These are phyloP conservation scores for Anolis sagrei DNA, from an alignment of 2,113 vertebrate species.

Conservation along the genomic window DNA sequence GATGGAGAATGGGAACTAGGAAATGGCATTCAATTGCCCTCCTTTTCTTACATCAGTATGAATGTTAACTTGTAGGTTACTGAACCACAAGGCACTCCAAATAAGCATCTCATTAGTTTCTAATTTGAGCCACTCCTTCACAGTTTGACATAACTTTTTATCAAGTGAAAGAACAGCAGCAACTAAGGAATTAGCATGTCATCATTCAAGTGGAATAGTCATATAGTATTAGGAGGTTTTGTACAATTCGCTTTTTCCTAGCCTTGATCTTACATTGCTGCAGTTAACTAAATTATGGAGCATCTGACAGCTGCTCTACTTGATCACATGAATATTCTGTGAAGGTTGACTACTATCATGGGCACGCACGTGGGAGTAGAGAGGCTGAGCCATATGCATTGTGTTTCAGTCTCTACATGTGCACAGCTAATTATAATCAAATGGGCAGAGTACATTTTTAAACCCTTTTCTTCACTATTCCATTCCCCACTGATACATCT, in stretches of 20 bases:
- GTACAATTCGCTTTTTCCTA: conserved; percentile 34
- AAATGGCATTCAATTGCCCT: background rate
- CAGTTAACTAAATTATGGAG: conserved; percentile 55
- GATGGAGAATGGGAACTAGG: background rate
- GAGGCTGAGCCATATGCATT: conserved; percentile 57
- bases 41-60: background rate
- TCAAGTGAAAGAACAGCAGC: background rate
- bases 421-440: conserved; percentile 70
- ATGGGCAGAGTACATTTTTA: conserved; percentile 54
- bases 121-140: background rate
- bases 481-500: conserved; percentile 47
- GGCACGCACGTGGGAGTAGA: conserved; percentile 53
- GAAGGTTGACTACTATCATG: conserved; percentile 72
- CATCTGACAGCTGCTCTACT: conserved; percentile 62
- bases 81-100: background rate
- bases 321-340: conserved; percentile 58
- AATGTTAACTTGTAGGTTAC: background rate
- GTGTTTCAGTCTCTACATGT: conserved; percentile 61
- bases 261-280: conserved; percentile 51
- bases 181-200: conserved; percentile 16
- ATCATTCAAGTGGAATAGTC: conserved; percentile 11
- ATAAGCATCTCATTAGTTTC: background rate
- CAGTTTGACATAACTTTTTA: background rate
- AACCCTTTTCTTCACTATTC: conserved; percentile 40
- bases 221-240: conserved; percentile 34